Conservation (phyloP, 2,888 invertebrate genomes). For the Oxyteleia sp. region DNA sequence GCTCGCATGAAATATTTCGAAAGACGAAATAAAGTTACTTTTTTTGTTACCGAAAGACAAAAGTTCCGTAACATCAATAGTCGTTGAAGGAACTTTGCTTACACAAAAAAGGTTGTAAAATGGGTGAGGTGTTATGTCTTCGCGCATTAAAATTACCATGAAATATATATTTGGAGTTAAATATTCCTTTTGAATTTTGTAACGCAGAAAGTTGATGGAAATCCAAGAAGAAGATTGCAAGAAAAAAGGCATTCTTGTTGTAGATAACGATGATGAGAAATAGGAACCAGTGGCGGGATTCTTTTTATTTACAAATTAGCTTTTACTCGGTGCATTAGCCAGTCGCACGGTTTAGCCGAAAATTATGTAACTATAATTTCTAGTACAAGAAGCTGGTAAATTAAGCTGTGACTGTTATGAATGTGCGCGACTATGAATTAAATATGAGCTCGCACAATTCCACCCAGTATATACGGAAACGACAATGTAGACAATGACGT, state of each 20-base stretch:
- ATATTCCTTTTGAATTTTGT: no score
- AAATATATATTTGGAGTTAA: no score
- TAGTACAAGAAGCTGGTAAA: constrained; percentile 61
- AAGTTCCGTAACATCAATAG: not conserved
- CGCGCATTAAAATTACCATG: no score
- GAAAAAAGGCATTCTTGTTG: no score
- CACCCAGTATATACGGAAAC: constrained; percentile 43
- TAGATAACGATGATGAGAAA: no score
- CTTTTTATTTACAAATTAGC: no score
- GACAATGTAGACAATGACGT: constrained; percentile 63
- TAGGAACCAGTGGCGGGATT: no score
- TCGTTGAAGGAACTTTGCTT: not conserved
- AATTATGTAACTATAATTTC: constrained; percentile 63
- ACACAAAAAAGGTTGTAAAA: not conserved
- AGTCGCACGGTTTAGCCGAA: constrained; percentile 26
- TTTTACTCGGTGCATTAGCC: no score
- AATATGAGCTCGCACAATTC: constrained; percentile 71
- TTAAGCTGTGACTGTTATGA: constrained; percentile 73
- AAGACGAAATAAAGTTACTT: not conserved
- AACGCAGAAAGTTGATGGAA: no score
- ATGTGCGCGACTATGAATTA: constrained; percentile 73
- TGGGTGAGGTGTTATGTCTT: constrained; percentile 27
- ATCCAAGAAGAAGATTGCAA: no score
- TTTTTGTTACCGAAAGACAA: not conserved
- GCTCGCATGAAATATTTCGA: not conserved